These are phyloP conservation scores for Copsychus sechellarum DNA, from an alignment of 2,113 vertebrate genomes.

Conservation along the genomic window DNA sequence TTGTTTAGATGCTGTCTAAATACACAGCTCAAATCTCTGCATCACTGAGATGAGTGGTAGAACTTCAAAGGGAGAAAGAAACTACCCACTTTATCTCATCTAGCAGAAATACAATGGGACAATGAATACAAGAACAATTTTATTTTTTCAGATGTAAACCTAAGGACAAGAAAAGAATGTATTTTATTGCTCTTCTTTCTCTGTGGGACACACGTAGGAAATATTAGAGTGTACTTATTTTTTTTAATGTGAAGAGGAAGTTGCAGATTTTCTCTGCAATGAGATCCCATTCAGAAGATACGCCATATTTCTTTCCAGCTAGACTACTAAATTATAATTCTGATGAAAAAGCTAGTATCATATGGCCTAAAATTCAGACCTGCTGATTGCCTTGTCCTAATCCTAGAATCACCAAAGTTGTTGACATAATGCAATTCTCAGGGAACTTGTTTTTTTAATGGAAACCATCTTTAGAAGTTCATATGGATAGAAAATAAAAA, in stretches of 20 bases:
- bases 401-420: background rate
- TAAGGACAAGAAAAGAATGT: background rate
- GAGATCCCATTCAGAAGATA: background rate
- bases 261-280: background rate
- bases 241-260: background rate
- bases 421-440: background rate
- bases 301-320: background rate
- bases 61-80: background rate
- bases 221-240: background rate
- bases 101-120: background rate
- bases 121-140: background rate
- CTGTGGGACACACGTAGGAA: background rate
- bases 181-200: background rate
- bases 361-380: background rate
- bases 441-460: background rate
- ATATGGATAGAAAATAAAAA: background rate
- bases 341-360: background rate
- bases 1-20: conserved; percentile 29
- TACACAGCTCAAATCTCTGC: background rate
- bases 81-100: background rate
- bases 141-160: background rate
- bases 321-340: background rate
- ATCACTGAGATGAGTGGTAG: background rate
- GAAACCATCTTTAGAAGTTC: background rate
- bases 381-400: background rate